Base-by-base conservation (phyloP, 2,888 invertebrate species). In the Drosophila neotestacea region DNA sequence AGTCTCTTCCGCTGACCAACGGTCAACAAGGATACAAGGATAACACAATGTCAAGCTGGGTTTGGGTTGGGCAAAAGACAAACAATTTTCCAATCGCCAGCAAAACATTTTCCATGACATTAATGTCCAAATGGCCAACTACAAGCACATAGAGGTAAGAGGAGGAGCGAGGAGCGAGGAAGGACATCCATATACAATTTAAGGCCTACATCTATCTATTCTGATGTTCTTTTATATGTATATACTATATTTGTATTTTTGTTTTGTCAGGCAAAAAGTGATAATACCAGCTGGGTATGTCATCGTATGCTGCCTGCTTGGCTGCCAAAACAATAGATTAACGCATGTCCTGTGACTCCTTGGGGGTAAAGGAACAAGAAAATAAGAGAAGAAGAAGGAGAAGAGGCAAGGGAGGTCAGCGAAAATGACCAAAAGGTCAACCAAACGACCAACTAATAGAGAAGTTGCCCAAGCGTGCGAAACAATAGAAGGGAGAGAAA, bases 71-170 rank as follows among this genome's bases (percentile, higher is more conserved):
- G 32, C 63, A 60, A 65, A 73, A 76, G 70, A 70, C 80, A 86
- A 84, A 85, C 84, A 86, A 85, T 80, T 83, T 83, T 85, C 85
- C 87, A 85, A 84, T 87, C 85, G 85, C 75, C 67, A 73, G 76
- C 82, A 75, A 85, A 85, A 77, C 76, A 85, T 85, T 87, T 85
- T 64, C 74, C 74, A 68, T 71, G 85, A 77, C 85, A 87, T 86
- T 87, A 86, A 86, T 87, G 76, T 77, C 77, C 69, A 69, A 73
- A 55, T 73, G 67, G 34, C 42, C 66, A 67, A 72, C 65, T 68
- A 74, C 41, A 32, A 47, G 42, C n/a, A 28, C 32, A 16, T 32
- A 34, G 36, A 50, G 22, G 6, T 6, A 30, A 28, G 10, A 11
- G 11, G 4, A 28, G n/a, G 1, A 10, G 38, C 2, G 4, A 28